phyloP scores from a whole-genome alignment of 2,888 invertebrate species.

The Drosophila differens region DNA sequence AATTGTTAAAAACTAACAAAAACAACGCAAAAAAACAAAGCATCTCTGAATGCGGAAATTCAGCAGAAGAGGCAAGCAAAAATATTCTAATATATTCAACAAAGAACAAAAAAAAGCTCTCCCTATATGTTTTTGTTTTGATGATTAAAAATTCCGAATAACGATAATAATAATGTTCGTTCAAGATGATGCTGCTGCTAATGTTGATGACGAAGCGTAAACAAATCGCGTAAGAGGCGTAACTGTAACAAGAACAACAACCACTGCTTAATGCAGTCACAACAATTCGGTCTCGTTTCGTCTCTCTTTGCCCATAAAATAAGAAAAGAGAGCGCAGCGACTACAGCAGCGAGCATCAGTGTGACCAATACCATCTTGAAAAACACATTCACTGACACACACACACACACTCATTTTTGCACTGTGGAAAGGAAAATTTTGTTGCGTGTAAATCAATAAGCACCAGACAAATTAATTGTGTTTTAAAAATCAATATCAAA shows the following conservation, averaged over 20 bases:
- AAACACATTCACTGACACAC: conserved; percentile 6
- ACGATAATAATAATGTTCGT: conserved; percentile 2
- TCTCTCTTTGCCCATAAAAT: conserved; percentile 27
- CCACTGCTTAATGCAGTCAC: conserved; percentile 22
- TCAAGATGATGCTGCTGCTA: conserved; percentile 9
- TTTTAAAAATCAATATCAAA: background rate
- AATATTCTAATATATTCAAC: conserved; percentile 49
- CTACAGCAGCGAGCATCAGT: conserved; percentile 17
- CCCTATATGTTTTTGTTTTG: conserved; percentile 21
- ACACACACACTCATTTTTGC: conserved; percentile 5
- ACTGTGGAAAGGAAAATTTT: conserved; percentile 1
- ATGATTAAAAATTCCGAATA: conserved; percentile 6
- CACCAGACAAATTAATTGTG: conserved; percentile 15
- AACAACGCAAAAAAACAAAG: conserved; percentile 19
- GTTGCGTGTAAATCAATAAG: conserved; percentile 34
- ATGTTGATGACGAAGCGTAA: conserved; percentile 29
- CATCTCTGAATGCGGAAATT: conserved; percentile 59
- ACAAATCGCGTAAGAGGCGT: conserved; percentile 32
- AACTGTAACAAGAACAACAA: conserved; percentile 15
- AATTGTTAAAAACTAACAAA: conserved; percentile 46
- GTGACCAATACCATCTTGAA: conserved; percentile 11
- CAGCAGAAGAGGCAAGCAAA: conserved; percentile 52
- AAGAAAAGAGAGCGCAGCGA: conserved; percentile 6
- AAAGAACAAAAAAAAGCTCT: conserved; percentile 13
- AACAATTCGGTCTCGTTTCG: conserved; percentile 27